Conservation (phyloP, 2,888 invertebrate species). For the Yponomeuta evonymella region DNA sequence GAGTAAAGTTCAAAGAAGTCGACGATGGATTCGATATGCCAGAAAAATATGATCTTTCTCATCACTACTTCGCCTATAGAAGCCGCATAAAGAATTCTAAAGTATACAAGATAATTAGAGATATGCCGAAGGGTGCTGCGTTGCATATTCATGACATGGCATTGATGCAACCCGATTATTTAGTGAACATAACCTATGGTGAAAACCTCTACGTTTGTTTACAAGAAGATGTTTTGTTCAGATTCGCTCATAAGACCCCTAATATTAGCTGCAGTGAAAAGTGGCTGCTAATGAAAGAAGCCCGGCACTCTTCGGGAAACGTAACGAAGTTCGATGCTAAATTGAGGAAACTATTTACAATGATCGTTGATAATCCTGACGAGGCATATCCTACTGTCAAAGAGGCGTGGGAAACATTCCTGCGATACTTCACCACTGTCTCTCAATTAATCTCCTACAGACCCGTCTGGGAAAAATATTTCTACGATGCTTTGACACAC, state of each 20-base stretch:
- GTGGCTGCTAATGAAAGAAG: conserved; percentile 70
- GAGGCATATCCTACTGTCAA: conserved; percentile 67
- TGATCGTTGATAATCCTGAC: conserved; percentile 69
- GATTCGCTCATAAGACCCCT: conserved; percentile 45
- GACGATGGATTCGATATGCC: conserved; percentile 72
- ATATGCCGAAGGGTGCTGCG: conserved; percentile 85
- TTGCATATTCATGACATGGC: conserved; percentile 83
- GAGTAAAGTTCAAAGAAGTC: conserved; percentile 71
- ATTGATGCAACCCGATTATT: conserved; percentile 76
- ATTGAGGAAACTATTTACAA: conserved; percentile 71
- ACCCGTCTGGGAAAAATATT: conserved; percentile 80
- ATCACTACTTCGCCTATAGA: conserved; percentile 79
- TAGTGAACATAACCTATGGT: conserved; percentile 79
- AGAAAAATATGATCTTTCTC: conserved; percentile 77
- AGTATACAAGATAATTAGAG: conserved; percentile 79
- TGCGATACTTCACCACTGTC: conserved; percentile 71
- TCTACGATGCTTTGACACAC: conserved; percentile 78
- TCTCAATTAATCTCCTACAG: conserved; percentile 75
- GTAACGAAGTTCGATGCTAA: conserved; percentile 65
- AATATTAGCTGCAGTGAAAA: conserved; percentile 31
- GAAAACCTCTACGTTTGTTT: conserved; percentile 76
- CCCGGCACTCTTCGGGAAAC: conserved; percentile 50
- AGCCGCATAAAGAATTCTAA: conserved; percentile 75
- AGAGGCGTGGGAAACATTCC: conserved; percentile 77
- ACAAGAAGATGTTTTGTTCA: conserved; percentile 28